Conservation (phyloP, 2,113 vertebrate species). For the Mesoclemmys tuberculata region DNA sequence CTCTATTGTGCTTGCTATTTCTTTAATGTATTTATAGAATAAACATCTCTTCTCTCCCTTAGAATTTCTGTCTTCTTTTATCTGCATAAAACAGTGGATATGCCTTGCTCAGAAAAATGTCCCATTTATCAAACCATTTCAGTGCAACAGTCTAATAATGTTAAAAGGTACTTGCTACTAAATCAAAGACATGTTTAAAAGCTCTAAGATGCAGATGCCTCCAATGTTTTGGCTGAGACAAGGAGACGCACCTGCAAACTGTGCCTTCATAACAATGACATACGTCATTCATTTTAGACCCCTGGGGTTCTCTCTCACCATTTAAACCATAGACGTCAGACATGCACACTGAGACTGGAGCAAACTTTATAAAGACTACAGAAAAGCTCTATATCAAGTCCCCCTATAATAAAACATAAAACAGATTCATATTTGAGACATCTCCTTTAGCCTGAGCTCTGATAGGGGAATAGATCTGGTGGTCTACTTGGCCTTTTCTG, state of each 20-base stretch:
- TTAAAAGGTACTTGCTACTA: accelerated
- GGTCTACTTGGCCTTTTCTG: not conserved
- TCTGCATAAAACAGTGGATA: conserved; percentile 22
- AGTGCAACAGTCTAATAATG: accelerated
- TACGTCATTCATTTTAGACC: not conserved
- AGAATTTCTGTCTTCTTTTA: conserved; percentile 45
- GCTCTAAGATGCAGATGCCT: not conserved
- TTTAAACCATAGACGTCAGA: not conserved
- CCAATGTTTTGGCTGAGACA: not conserved
- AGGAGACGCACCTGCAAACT: not conserved
- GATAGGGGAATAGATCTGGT: not conserved
- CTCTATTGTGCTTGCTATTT: conserved; percentile 16
- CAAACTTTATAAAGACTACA: not conserved
- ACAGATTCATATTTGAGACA: not conserved
- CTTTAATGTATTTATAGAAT: conserved; percentile 62
- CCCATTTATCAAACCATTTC: not conserved
- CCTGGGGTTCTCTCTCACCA: not conserved
- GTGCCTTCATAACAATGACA: not conserved
- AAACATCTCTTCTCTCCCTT: conserved; percentile 35
- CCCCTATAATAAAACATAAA: not conserved
- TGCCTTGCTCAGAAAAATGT: conserved; percentile 1
- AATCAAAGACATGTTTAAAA: not conserved
- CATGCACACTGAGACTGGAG: not conserved
- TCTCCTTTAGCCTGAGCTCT: not conserved
- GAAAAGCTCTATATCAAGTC: not conserved